Evolutionary conservation across 2,888 invertebrate genomes (phyloP).

Genomic region (Luperina nickerlii): DNA sequence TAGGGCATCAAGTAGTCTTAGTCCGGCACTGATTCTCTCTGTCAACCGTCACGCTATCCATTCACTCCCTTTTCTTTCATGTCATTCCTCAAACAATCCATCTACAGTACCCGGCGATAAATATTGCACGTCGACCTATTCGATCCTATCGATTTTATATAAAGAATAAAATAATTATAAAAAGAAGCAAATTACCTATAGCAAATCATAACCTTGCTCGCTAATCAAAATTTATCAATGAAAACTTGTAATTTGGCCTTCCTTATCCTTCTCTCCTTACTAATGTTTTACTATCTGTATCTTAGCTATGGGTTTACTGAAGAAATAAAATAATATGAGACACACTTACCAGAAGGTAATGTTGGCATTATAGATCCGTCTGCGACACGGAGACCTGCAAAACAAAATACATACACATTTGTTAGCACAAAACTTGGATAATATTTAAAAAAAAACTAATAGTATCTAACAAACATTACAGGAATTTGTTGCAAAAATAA

Average conservation of each 20-base stretch:
- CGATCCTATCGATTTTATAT: too few species aligned
- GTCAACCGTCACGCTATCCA: background rate
- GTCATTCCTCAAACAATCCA: background rate
- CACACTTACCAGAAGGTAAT: constrained; percentile 81
- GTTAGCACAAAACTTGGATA: background rate
- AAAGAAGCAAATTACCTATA: too few species aligned
- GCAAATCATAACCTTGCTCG: too few species aligned
- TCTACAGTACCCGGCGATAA: too few species aligned
- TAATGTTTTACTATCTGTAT: background rate
- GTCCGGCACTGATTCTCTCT: too few species aligned
- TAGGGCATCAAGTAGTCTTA: too few species aligned
- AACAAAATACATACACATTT: constrained; percentile 5
- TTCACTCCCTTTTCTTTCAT: background rate
- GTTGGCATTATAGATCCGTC: constrained; percentile 92
- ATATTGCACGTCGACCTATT: too few species aligned
- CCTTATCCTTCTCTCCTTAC: too few species aligned
- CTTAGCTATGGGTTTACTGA: background rate
- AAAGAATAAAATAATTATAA: too few species aligned
- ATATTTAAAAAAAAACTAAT: background rate
- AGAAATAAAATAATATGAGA: background rate
- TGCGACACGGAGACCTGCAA: constrained; percentile 89
- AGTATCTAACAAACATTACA: background rate
- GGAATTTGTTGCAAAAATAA: background rate
- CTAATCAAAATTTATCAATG: background rate
- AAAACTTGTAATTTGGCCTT: background rate